Evolutionary conservation across 1,140 invertebrate genomes (phyloP).

Genomic region (Cardiocondyla obscurior): DNA sequence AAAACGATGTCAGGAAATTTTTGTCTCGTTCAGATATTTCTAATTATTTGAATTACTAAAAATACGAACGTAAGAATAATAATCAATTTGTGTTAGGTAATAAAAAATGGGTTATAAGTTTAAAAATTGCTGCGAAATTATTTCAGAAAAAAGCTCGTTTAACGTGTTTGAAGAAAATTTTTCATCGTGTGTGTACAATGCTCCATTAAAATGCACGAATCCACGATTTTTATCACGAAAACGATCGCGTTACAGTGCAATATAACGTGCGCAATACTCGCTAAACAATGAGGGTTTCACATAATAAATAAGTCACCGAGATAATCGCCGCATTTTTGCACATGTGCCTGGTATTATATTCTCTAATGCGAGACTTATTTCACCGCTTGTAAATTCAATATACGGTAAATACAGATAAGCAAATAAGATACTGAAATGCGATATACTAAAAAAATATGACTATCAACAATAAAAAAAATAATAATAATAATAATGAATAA

Average conservation of each 20-base stretch:
- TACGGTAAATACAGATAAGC: not conserved
- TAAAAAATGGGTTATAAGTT: not conserved
- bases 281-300: constrained; percentile 35
- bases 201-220: not conserved
- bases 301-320: constrained; percentile 31
- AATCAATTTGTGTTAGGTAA: not conserved
- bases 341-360: not conserved
- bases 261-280: not conserved
- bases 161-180: not conserved
- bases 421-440: not conserved
- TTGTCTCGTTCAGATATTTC: not conserved
- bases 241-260: not conserved
- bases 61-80: not conserved
- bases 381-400: not conserved
- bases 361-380: not conserved
- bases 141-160: not conserved
- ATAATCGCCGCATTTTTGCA: not conserved
- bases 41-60: not conserved
- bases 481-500: not conserved
- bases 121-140: not conserved
- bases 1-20: too few relatives aligned
- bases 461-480: not conserved
- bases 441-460: not conserved
- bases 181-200: not conserved
- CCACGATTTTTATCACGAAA: not conserved